phyloP scores from a whole-genome alignment of 2,113 vertebrate genomes.

The Rynchops niger region DNA sequence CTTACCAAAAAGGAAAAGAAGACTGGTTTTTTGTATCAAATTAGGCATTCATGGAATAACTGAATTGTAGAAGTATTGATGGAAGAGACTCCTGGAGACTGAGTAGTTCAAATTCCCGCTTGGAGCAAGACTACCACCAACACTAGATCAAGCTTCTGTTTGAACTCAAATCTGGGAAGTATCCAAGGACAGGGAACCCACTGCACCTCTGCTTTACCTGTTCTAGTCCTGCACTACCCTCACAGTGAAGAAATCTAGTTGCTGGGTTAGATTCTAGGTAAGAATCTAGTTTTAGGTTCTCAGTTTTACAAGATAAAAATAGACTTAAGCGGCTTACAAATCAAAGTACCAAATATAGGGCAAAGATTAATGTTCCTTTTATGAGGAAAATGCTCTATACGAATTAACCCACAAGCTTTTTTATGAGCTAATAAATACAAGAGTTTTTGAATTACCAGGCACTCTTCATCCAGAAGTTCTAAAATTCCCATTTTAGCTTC shows the following conservation, averaged over 20 bases:
- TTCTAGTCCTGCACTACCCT: not conserved
- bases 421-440: not conserved
- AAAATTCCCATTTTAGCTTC: conserved; percentile 97
- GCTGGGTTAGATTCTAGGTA: not conserved
- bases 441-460: conserved; percentile 80
- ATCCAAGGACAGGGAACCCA: not conserved
- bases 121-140: not conserved
- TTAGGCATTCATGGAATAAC: not conserved
- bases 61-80: not conserved
- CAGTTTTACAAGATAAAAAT: not conserved
- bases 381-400: not conserved
- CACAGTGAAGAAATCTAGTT: not conserved
- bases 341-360: not conserved
- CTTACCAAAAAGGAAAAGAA: not conserved
- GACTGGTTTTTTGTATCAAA: not conserved
- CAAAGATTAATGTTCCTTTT: not conserved
- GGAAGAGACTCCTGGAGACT: not conserved
- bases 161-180: not conserved
- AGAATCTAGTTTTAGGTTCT: not conserved
- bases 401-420: not conserved
- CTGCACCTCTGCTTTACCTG: not conserved
- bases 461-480: conserved; percentile 95
- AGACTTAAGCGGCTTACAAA: not conserved
- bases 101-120: not conserved
- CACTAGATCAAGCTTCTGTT: not conserved